A percentile compares a stretch with the other conserved stretches of the same genome.
Conservation (phyloP, 2,888 invertebrate genomes). For the Drosophila paranaensis region DNA sequence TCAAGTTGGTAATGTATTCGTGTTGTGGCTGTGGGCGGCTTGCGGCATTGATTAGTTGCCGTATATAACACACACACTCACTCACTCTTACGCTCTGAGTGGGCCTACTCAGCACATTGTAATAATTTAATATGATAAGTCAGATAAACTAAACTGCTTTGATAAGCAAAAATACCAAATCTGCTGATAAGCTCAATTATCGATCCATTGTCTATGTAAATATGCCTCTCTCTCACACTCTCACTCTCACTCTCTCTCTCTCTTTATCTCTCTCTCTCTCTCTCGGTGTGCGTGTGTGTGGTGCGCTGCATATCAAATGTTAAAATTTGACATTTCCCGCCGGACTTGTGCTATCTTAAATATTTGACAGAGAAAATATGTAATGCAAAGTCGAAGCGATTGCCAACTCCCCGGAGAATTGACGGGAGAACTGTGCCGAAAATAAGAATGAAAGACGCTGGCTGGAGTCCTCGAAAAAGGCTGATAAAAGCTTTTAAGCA, state of each 20-base stretch:
- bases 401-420: conserved; percentile 44
- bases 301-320: conserved; percentile 37
- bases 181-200: conserved; percentile 77
- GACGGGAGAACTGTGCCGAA: conserved; percentile 19
- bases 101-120: conserved; percentile 61
- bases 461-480: conserved; percentile 17
- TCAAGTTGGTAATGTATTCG: conserved; percentile 21
- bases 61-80: conserved; percentile 8
- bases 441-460: conserved; percentile 5
- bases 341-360: conserved; percentile 44
- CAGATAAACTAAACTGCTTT: conserved; percentile 71
- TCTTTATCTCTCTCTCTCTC: neutral
- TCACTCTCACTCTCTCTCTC: neutral
- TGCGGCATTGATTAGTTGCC: conserved; percentile 71
- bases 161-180: conserved; percentile 68
- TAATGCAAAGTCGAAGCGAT: conserved; percentile 52
- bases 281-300: neutral
- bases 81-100: neutral
- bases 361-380: conserved; percentile 34
- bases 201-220: conserved; percentile 51
- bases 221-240: neutral
- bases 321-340: conserved; percentile 59
- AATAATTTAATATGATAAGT: conserved; percentile 70
- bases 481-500: conserved; percentile 74
- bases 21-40: conserved; percentile 52